Conservation (phyloP, 2,888 invertebrate genomes). For the Julus scandinavius region DNA sequence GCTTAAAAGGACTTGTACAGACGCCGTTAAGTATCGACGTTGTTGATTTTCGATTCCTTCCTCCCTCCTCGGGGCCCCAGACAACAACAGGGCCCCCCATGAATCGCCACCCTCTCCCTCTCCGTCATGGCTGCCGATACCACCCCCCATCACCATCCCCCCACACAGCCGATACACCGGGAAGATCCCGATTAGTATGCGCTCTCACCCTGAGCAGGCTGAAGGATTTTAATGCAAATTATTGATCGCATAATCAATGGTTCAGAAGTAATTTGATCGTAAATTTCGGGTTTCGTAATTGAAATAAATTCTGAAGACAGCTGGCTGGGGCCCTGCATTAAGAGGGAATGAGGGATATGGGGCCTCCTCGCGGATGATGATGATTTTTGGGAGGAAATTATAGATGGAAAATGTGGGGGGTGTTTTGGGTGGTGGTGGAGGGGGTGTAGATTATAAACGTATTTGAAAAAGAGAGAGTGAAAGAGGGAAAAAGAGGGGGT, state of each 20-base stretch:
- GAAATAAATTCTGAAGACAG: constrained; percentile 56
- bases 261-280: constrained; percentile 57
- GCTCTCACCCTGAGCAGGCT: not conserved
- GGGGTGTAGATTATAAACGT: not conserved
- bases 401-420: constrained; percentile 26
- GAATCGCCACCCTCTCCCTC: not conserved
- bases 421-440: not conserved
- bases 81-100: no score
- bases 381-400: constrained; percentile 37
- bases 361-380: not conserved
- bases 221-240: constrained; percentile 56
- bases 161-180: not conserved
- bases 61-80: not conserved
- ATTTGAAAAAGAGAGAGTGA: not conserved
- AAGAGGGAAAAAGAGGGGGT: not conserved
- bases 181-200: constrained; percentile 19
- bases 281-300: constrained; percentile 56
- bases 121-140: not conserved
- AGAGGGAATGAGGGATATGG: not conserved
- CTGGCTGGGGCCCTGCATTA: constrained; percentile 42
- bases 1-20: no score
- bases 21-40: no score
- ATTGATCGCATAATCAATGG: constrained; percentile 57
- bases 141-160: not conserved
- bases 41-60: not conserved